Evolutionary conservation across 1,140 invertebrate genomes (phyloP).

Genomic region (Wiebesia pumilae): DNA sequence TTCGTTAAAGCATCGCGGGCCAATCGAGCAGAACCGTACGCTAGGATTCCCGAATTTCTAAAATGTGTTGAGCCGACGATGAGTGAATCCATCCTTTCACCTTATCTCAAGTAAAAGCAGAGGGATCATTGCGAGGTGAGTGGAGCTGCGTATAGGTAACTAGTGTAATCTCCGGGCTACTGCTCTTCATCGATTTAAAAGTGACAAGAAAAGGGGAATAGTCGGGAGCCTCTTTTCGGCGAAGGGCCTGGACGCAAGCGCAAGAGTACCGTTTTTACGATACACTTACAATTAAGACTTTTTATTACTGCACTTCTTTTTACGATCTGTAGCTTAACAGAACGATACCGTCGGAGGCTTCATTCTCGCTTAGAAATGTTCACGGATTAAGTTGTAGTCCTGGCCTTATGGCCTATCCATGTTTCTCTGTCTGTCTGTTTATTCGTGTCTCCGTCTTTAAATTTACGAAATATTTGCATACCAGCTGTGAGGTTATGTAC

Average conservation of each 20-base stretch:
- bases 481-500: neutral
- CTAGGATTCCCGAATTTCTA: neutral
- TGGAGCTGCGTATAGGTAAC: neutral
- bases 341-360: constrained; percentile 20
- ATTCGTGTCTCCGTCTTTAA: neutral
- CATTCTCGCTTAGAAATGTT: constrained; percentile 30
- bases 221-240: constrained; percentile 17
- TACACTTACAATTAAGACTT: constrained; percentile 39
- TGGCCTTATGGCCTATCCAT: constrained; percentile 20
- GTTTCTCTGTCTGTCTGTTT: neutral
- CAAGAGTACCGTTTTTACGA: constrained; percentile 30
- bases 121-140: neutral
- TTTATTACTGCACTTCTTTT: constrained; percentile 49
- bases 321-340: constrained; percentile 49
- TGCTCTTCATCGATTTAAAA: constrained; percentile 42
- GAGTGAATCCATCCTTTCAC: neutral
- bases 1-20: constrained; percentile 16
- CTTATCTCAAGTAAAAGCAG: constrained; percentile 29
- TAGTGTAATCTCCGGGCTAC: neutral
- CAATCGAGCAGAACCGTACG: neutral
- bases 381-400: constrained; percentile 45
- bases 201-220: constrained; percentile 20
- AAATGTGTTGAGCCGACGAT: neutral
- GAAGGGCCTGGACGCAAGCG: constrained; percentile 24
- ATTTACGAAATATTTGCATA: constrained; percentile 22